Evolutionary conservation across 2,113 vertebrate genomes (phyloP).

Genomic region (Zingel zingel): DNA sequence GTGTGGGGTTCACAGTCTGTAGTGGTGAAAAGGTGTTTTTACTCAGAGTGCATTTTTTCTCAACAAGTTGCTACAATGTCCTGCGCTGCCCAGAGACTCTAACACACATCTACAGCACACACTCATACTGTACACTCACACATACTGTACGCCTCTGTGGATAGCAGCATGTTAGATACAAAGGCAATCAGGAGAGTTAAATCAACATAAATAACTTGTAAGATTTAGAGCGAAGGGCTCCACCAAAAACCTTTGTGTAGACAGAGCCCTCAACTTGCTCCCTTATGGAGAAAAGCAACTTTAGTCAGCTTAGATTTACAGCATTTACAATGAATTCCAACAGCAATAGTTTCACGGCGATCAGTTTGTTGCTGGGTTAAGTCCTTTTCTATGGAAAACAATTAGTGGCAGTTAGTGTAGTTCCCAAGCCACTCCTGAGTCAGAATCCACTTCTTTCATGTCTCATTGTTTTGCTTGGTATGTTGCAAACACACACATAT

Average conservation of each 20-base stretch:
- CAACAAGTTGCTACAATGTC: constrained; percentile 77
- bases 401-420: background rate
- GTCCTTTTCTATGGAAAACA: background rate
- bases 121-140: constrained; percentile 11
- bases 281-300: too few relatives aligned
- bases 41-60: constrained; percentile 74
- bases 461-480: background rate
- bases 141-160: background rate
- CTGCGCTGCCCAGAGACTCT: constrained; percentile 60
- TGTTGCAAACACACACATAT: background rate
- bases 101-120: constrained; percentile 21
- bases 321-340: background rate
- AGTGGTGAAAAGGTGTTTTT: constrained; percentile 73
- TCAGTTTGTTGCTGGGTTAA: too few relatives aligned
- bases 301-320: background rate
- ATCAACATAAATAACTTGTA: too few relatives aligned
- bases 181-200: too few relatives aligned
- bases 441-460: background rate
- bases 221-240: background rate
- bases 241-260: background rate
- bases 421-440: background rate
- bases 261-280: too few relatives aligned
- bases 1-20: background rate
- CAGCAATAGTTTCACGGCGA: background rate
- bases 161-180: background rate